phyloP scores from a whole-genome alignment of 2,888 invertebrate species.

The Lycia hirtaria region DNA sequence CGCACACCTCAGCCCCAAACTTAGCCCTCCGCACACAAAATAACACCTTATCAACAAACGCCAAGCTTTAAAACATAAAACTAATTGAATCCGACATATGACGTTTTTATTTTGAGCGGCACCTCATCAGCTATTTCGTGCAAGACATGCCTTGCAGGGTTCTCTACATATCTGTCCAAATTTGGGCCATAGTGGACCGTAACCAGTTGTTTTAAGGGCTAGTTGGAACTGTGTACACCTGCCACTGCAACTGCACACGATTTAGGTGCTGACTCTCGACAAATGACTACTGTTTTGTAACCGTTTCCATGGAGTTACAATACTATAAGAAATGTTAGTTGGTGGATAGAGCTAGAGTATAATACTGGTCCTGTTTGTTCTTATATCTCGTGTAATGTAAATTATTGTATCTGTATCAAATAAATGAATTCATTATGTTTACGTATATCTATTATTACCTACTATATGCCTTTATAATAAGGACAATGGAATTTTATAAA shows the following conservation, averaged over 20 bases:
- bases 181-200: constrained; percentile 61
- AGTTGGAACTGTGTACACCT: constrained; percentile 64
- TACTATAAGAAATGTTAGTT: constrained; percentile 2
- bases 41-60: constrained; percentile 41
- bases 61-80: constrained; percentile 43
- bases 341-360: background rate
- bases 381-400: background rate
- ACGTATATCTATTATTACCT: too few relatives aligned
- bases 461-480: too few relatives aligned
- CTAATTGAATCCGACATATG: constrained; percentile 42
- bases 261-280: constrained; percentile 47
- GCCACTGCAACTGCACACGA: constrained; percentile 63
- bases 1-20: constrained; percentile 68
- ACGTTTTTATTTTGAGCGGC: constrained; percentile 43
- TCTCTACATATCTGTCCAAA: constrained; percentile 74
- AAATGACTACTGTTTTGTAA: constrained; percentile 42
- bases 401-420: too few relatives aligned
- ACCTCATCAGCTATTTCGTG: constrained; percentile 72
- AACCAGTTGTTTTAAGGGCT: constrained; percentile 55
- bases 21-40: constrained; percentile 52
- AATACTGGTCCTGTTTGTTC: background rate
- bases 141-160: constrained; percentile 76
- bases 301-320: constrained; percentile 15
- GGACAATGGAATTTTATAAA: too few relatives aligned
- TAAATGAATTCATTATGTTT: too few relatives aligned